Evolutionary conservation across 2,113 vertebrate species (phyloP).

Genomic region (Archocentrus centrarchus): DNA sequence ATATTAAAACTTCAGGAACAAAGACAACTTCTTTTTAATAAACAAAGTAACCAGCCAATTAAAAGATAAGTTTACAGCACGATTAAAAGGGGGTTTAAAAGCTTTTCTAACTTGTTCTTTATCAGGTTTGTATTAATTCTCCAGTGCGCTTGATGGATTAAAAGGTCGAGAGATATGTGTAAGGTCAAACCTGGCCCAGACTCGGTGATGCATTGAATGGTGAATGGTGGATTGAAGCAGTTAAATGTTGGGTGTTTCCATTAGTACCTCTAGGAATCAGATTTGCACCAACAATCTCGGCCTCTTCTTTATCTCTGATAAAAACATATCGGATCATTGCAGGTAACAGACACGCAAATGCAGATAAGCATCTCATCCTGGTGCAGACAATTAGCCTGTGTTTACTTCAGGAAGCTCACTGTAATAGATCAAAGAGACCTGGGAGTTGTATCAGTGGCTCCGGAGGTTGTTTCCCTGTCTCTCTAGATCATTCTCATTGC

Average conservation of each 20-base stretch:
- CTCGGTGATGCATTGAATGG: not conserved
- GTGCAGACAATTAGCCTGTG: slow-evolving; percentile 92
- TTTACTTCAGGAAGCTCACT: slow-evolving; percentile 87
- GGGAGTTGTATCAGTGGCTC: slow-evolving; percentile 65
- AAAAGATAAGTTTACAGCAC: slow-evolving; percentile 73
- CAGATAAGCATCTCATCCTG: slow-evolving; percentile 87
- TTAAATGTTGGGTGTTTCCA: slow-evolving; percentile 16
- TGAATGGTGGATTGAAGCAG: slow-evolving; percentile 21
- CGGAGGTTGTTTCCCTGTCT: slow-evolving; percentile 61
- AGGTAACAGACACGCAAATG: slow-evolving; percentile 78
- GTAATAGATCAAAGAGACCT: slow-evolving; percentile 83
- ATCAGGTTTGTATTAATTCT: slow-evolving; percentile 77
- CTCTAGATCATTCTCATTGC: slow-evolving; percentile 54
- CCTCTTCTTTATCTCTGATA: slow-evolving; percentile 81
- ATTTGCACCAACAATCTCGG: slow-evolving; percentile 80
- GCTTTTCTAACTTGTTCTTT: slow-evolving; percentile 53
- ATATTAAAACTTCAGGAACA: slow-evolving; percentile 39
- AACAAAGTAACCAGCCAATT: slow-evolving; percentile 66
- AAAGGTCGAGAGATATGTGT: slow-evolving; percentile 71
- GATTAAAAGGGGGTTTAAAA: slow-evolving; percentile 50
- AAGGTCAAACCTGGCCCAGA: slow-evolving; percentile 45
- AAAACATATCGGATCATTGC: slow-evolving; percentile 77
- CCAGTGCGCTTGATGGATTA: slow-evolving; percentile 61
- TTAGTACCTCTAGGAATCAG: slow-evolving; percentile 75
- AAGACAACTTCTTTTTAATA: slow-evolving; percentile 23